Evolutionary conservation across 1,140 invertebrate species (phyloP), one percentile per base, ranked within the genome.

Genomic region (Drosophila nannoptera): DNA sequence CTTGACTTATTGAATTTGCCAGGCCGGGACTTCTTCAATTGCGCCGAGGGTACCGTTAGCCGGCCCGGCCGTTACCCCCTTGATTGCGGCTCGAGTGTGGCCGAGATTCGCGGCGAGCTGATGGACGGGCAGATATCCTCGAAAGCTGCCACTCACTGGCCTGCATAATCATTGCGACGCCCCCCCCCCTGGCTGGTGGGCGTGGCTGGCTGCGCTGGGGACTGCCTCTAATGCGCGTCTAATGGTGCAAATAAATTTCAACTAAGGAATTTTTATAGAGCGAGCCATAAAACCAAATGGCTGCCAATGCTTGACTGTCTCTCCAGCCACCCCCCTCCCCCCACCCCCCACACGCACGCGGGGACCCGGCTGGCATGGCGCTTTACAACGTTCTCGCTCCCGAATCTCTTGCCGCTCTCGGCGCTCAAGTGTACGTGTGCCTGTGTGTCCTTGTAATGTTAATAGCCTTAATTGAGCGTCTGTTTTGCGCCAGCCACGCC

Each of bases 181-280:
- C n/a, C n/a, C n/a, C n/a, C n/a, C 55, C 63, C 68, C 65, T 64
- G 7, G 32, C 22, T 36, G 9, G 53, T 22, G 49, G 69, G 74
- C 58, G 60, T 73, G 73, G 69, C 61, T 49, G 43, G 16, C 32
- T 50, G 72, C 45, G 55, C n/a, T 46, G 50, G 52, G 50, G 58
- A 58, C 62, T 55, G 82, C 66, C 77, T 81, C 68, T 86, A 86
- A 86, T 86, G 81, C 74, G 61, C 81, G 67, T 82, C 81, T 86
- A 86, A 86, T 86, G 81, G 81, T 73, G 70, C 82, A 86, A 86
- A 86, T 86, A 86, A 86, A 86, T 86, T 86, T 86, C 81, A 86
- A 86, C 81, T 86, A 86, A 86, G 81, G 81, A 86, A 86, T 86
- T 86, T 86, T 86, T 86, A 86, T 86, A 86, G 77, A 81, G 77